These are phyloP conservation scores for Heliangelus exortis DNA, from an alignment of 2,797 vertebrate species.

Conservation along the genomic window DNA sequence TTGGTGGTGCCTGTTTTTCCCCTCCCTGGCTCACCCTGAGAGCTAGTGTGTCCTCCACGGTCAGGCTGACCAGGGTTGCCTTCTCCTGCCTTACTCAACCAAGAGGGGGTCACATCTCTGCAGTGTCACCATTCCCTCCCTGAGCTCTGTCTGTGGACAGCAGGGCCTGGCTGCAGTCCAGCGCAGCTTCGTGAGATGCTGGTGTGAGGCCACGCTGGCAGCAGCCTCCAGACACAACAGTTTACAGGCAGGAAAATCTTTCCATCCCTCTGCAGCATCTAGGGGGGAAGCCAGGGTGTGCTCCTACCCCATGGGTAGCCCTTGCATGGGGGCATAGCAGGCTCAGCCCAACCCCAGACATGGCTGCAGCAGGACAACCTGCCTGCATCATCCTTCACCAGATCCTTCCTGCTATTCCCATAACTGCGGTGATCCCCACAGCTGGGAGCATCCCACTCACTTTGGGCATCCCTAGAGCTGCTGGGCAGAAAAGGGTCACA, in stretches of 20 bases:
- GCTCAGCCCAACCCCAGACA: not conserved
- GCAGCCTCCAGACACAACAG: slow-evolving; percentile 34
- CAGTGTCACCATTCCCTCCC: not conserved
- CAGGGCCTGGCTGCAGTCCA: not conserved
- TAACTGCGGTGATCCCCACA: not conserved
- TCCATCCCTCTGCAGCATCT: not conserved
- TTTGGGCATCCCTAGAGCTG: not conserved
- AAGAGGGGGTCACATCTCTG: accelerated
- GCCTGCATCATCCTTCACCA: not conserved
- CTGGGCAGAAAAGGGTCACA: not conserved
- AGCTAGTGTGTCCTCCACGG: not conserved
- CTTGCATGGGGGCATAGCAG: accelerated
- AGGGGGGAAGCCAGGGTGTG: accelerated
- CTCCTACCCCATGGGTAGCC: not conserved
- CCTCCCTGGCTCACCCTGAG: not conserved
- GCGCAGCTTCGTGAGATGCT: not conserved
- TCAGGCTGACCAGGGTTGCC: not conserved
- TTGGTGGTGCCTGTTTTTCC: not conserved
- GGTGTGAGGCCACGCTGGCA: not conserved
- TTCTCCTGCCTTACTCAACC: not conserved
- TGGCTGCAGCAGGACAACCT: not conserved
- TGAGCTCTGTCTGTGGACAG: not conserved
- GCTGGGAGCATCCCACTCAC: accelerated
- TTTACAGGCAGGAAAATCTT: not conserved
- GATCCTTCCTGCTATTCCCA: not conserved